A percentile compares a stretch with the other conserved stretches of the same genome.
These are phyloP conservation scores for Adelognathus sp. DNA, from an alignment of 2,888 invertebrate genomes.

Conservation along the genomic window DNA sequence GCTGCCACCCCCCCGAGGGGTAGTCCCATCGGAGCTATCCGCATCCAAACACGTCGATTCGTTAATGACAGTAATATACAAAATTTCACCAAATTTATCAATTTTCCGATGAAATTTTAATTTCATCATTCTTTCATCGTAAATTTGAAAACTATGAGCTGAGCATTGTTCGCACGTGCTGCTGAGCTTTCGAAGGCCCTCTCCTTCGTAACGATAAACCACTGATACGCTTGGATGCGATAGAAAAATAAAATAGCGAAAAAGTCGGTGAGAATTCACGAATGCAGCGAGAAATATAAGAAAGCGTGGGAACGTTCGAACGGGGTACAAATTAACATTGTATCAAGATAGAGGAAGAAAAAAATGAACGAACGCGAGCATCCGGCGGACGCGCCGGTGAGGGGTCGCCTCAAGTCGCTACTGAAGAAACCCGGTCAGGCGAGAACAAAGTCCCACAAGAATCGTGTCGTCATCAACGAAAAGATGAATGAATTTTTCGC, in stretches of 20 bases:
- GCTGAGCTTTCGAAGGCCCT: neutral
- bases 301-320: slow-evolving; percentile 18
- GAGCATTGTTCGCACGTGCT: neutral
- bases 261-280: neutral
- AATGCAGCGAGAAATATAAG: neutral
- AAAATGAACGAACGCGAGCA: slow-evolving; percentile 64
- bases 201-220: no score
- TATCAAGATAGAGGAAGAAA: neutral
- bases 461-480: slow-evolving; percentile 94
- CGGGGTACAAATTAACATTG: neutral
- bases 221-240: no score
- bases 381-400: slow-evolving; percentile 71
- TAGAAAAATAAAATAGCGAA: neutral
- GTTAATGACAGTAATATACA: neutral
- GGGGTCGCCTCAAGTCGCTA: slow-evolving; percentile 85
- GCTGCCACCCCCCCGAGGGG: slow-evolving; percentile 35
- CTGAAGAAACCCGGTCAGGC: slow-evolving; percentile 89
- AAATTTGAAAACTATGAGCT: neutral
- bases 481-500: slow-evolving; percentile 95
- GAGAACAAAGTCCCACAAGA: slow-evolving; percentile 85
- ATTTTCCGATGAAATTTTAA: neutral
- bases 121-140: neutral
- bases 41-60: neutral
- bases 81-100: neutral
- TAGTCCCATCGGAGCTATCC: slow-evolving; percentile 21